phyloP scores from a whole-genome alignment of 64 coral and sea anemone genomes.

The Exaiptasia diaphana region DNA sequence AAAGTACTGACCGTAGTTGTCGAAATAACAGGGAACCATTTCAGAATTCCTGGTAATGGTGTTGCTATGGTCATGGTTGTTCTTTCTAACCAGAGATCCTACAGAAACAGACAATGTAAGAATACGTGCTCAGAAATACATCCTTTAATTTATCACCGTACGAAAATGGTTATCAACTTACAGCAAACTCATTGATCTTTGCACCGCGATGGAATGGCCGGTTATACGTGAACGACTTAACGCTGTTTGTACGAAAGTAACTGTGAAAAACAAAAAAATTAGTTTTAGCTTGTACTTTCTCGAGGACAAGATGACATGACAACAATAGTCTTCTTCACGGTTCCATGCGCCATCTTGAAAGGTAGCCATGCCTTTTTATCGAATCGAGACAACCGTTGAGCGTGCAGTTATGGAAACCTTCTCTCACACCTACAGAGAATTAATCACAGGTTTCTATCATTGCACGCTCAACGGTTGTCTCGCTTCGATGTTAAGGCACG shows the following conservation, averaged over 20 bases:
- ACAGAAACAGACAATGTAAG: not conserved
- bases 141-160: no score
- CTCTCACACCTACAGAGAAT: no score
- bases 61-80: constrained; percentile 68
- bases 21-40: constrained; percentile 84
- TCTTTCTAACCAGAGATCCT: constrained; percentile 89
- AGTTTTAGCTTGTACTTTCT: not conserved
- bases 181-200: constrained; percentile 74
- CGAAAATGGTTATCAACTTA: no score
- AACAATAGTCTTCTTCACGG: no score
- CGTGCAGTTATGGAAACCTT: no score
- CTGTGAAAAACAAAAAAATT: constrained; percentile 20
- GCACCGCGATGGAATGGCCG: constrained; percentile 74
- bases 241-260: constrained; percentile 72
- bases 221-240: constrained; percentile 65
- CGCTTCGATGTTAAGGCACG: no score
- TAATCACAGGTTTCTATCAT: no score
- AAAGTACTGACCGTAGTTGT: constrained; percentile 82
- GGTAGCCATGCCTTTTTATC: no score
- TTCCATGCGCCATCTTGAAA: no score
- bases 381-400: no score
- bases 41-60: constrained; percentile 78
- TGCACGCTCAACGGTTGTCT: no score
- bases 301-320: not conserved
- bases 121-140: no score